phyloP scores from a whole-genome alignment of 1,140 invertebrate genomes.

The Brachionus calyciflorus region DNA sequence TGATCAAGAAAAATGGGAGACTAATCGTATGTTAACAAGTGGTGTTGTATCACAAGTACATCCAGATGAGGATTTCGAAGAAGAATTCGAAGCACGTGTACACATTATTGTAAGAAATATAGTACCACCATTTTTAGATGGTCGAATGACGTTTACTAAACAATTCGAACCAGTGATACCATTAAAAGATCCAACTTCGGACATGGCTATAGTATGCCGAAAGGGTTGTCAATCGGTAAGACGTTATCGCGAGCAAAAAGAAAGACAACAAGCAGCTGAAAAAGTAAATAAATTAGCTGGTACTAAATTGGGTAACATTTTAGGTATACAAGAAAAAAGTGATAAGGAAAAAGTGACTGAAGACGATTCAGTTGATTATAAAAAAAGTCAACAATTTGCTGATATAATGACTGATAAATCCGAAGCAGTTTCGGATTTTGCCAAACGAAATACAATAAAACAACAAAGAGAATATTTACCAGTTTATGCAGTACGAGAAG shows the following conservation, averaged over 20 bases:
- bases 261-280: conserved; percentile 88
- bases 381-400: conserved; percentile 88
- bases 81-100: conserved; percentile 82
- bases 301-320: conserved; percentile 91
- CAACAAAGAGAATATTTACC: conserved; percentile 83
- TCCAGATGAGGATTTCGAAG: conserved; percentile 75
- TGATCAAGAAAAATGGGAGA: conserved; percentile 97
- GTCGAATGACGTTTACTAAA: conserved; percentile 96
- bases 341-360: conserved; percentile 49
- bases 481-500: conserved; percentile 87
- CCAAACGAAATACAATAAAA: conserved; percentile 76
- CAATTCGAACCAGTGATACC: conserved; percentile 94
- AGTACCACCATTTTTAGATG: conserved; percentile 96
- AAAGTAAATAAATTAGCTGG: conserved; percentile 99
- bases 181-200: conserved; percentile 88
- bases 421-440: conserved; percentile 81
- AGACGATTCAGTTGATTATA: conserved; percentile 63
- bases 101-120: conserved; percentile 90
- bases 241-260: conserved; percentile 88
- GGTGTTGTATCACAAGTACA: conserved; percentile 86
- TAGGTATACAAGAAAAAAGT: conserved; percentile 78
- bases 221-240: conserved; percentile 86
- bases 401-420: conserved; percentile 77
- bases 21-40: conserved; percentile 93
- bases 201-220: conserved; percentile 93